Conservation (phyloP, 2,888 invertebrate species). For the Thyatira batis region DNA sequence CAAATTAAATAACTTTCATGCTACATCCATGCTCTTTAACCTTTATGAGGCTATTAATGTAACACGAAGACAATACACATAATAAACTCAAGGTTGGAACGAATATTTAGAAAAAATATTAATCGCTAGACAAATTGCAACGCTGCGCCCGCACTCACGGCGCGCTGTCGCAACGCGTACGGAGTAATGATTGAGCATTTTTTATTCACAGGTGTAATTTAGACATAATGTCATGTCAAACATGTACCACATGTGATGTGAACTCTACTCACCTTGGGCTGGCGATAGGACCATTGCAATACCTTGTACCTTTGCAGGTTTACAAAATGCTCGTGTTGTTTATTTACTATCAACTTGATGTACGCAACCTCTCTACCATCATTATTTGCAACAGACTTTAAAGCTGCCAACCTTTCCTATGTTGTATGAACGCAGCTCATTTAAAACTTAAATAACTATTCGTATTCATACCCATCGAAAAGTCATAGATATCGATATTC, state of each 20-base stretch:
- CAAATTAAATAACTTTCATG: slow-evolving; percentile 12
- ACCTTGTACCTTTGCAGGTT: slow-evolving; percentile 28
- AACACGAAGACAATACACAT: slow-evolving; percentile 56
- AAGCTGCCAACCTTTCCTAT: not conserved
- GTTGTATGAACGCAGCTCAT: not conserved
- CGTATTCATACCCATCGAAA: not conserved
- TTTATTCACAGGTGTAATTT: slow-evolving; percentile 55
- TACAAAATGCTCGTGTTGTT: not conserved
- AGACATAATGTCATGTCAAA: slow-evolving; percentile 52
- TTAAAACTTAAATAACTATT: not conserved
- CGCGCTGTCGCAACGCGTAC: slow-evolving; percentile 38
- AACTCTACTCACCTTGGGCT: slow-evolving; percentile 53
- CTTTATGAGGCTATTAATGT: slow-evolving; percentile 19
- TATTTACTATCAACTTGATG: not conserved
- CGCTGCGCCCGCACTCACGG: slow-evolving; percentile 28
- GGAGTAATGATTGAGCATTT: slow-evolving; percentile 40
- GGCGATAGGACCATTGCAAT: slow-evolving; percentile 37
- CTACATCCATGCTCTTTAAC: slow-evolving; percentile 24
- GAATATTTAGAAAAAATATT: slow-evolving; percentile 52
- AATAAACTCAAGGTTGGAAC: slow-evolving; percentile 68
- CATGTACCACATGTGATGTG: slow-evolving; percentile 29
- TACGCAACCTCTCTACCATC: not conserved
- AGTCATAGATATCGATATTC: slow-evolving; percentile 3
- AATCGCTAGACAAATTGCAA: slow-evolving; percentile 53
- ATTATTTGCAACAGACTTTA: not conserved